phyloP scores from a whole-genome alignment of 2,797 vertebrate genomes.

The Rhinella marina region DNA sequence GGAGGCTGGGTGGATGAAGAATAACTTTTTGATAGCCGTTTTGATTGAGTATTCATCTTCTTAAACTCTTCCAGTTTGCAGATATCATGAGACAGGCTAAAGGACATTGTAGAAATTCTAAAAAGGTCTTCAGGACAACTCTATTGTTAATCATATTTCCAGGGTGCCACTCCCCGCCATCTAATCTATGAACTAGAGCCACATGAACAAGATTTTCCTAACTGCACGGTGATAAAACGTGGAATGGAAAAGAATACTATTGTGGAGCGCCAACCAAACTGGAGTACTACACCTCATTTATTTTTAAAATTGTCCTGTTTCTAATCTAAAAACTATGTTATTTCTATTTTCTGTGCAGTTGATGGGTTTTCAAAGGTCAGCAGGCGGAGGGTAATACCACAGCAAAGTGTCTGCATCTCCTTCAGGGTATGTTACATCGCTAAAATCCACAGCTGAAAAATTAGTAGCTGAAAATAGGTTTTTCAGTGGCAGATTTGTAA shows the following conservation, averaged over 20 bases:
- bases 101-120: constrained; percentile 1
- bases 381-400: too few relatives aligned
- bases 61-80: background rate
- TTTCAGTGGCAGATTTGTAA: too few relatives aligned
- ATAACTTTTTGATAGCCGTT: constrained; percentile 11
- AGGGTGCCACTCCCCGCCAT: background rate
- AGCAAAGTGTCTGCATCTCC: too few relatives aligned
- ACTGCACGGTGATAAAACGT: background rate
- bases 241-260: background rate
- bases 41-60: constrained; percentile 6
- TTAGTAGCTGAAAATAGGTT: too few relatives aligned
- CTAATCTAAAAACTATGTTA: background rate
- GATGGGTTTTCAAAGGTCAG: too few relatives aligned
- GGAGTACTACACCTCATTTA: background rate
- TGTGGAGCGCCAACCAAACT: background rate
- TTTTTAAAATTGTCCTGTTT: background rate
- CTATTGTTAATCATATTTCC: constrained; percentile 29
- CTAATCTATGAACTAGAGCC: background rate
- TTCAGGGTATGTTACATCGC: too few relatives aligned
- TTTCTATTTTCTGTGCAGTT: background rate
- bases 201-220: constrained; percentile 32
- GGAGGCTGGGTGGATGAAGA: background rate
- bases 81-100: background rate
- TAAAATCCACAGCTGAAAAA: too few relatives aligned
- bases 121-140: background rate